Conservation (phyloP, 2,888 invertebrate genomes). For the Cerceris rybyensis region DNA sequence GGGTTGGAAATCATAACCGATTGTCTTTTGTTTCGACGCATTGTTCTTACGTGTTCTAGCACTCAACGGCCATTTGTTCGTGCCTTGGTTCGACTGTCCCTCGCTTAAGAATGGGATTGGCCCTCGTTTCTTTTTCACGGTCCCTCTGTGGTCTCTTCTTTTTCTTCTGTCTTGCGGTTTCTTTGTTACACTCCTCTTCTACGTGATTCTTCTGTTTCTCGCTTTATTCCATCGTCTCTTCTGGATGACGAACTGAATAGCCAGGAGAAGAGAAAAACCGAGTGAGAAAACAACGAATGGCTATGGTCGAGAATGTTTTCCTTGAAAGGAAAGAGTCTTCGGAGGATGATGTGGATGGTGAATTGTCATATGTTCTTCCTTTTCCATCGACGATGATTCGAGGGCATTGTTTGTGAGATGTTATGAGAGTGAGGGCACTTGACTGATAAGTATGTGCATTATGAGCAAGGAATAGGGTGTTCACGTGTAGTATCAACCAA, state of each 20-base stretch:
- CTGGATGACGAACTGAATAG: conserved; percentile 34
- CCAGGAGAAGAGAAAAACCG: conserved; percentile 10
- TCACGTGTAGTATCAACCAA: no score
- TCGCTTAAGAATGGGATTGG: conserved; percentile 58
- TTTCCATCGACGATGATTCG: not conserved
- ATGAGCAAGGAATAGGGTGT: no score
- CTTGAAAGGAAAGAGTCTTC: conserved; percentile 18
- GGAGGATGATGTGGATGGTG: not conserved
- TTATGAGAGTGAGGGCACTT: no score
- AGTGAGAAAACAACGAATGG: conserved; percentile 40
- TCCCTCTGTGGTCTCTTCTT: conserved; percentile 5
- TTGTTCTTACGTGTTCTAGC: conserved; percentile 66
- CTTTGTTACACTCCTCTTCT: conserved; percentile 6
- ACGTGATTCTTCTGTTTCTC: not conserved
- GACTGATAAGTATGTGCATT: no score
- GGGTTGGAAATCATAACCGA: conserved; percentile 71
- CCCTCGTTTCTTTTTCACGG: conserved; percentile 22
- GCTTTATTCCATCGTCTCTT: not conserved
- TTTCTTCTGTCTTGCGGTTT: conserved; percentile 16
- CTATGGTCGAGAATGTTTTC: conserved; percentile 53
- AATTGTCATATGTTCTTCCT: not conserved
- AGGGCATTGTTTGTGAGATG: no score
- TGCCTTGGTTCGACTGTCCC: conserved; percentile 30
- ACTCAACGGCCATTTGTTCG: conserved; percentile 59
- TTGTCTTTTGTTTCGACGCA: conserved; percentile 70